Evolutionary conservation across 2,888 invertebrate species (phyloP), one percentile per base, ranked within the genome.

Genomic region (Stegana nigrithorax): DNA sequence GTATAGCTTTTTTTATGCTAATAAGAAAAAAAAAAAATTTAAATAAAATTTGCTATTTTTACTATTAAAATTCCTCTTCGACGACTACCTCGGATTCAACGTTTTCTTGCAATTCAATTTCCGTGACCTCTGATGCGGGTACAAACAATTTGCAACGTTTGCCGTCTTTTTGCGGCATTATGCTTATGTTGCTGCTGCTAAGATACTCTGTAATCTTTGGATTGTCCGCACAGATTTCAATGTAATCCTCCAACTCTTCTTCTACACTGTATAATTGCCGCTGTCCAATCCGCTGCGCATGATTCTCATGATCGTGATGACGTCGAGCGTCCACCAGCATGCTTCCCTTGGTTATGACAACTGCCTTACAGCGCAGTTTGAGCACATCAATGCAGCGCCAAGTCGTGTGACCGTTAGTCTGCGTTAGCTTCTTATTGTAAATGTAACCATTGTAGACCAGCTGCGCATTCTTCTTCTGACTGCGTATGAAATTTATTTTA

Each of bases 381-480:
- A 85, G 67, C 1, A 85, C 84, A 67, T 86, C 86, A 2, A 83
- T 81, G 64, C 86, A 86, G 3, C 86, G 78, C 86, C 86, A 86
- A 21, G 86, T 86, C 5, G 86, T 86, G 55, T 86, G 86, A 19
- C 86, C 86, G 68, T 85, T 86, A 1, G 84, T 84, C 65, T 86
- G 86, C 0, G 86, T 86, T n/a, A 86, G 71, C 68, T 86, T 86
- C 70, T 86, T 86, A 72, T 87, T 87, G 71, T 85, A 87, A 51
- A 86, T 86, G 65, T 77, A 86, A 25, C 84, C 82, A 50, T 82
- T 80, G 72, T 81, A 85, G 14, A 87, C 86, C 26, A 87, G 75
- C 60, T 87, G 87, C 4, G 87, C 85, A 69, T 86, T 86, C 70
- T 86, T 86, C 77, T 87, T 86, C 64, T 85, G 86, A 68, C 87